Percentiles rank a stretch among this genome's conserved stretches.
Conservation (phyloP, 2,113 vertebrate genomes). For the Lutjanus erythropterus region DNA sequence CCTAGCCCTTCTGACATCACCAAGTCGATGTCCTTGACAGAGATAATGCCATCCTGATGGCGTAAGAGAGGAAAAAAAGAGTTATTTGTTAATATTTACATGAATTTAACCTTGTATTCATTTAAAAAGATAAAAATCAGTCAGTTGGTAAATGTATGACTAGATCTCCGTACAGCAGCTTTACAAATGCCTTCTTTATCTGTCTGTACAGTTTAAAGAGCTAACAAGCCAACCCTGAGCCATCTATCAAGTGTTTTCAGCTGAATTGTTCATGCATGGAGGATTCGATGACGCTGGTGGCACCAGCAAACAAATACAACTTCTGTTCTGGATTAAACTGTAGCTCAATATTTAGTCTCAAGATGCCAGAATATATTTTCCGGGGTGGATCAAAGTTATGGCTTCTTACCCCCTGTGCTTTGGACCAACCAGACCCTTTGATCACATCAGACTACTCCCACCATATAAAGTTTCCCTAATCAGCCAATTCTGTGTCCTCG, state of each 20-base stretch:
- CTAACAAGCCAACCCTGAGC: neutral
- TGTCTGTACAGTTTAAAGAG: too few species aligned
- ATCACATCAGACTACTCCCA: constrained; percentile 59
- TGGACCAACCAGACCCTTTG: constrained; percentile 43
- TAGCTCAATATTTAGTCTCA: neutral
- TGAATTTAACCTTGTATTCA: neutral
- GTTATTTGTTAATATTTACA: neutral
- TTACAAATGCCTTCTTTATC: constrained; percentile 3
- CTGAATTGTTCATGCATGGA: too few species aligned
- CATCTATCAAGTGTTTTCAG: neutral
- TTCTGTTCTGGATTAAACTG: neutral
- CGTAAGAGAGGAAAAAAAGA: constrained; percentile 18
- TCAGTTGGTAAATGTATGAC: neutral
- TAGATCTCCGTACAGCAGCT: neutral
- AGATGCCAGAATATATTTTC: neutral
- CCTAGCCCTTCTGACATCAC: constrained; percentile 98
- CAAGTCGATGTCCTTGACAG: constrained; percentile 93
- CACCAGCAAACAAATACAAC: neutral
- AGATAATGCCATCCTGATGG: constrained; percentile 92
- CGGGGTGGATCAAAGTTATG: constrained; percentile 23
- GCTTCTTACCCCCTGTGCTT: constrained; percentile 27
- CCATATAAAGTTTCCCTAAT: constrained; percentile 77
- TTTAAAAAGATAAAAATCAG: neutral
- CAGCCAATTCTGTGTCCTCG: constrained; percentile 65
- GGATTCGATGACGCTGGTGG: neutral